phyloP scores from a whole-genome alignment of 1,140 invertebrate genomes.

The Bradysia coprophila region DNA sequence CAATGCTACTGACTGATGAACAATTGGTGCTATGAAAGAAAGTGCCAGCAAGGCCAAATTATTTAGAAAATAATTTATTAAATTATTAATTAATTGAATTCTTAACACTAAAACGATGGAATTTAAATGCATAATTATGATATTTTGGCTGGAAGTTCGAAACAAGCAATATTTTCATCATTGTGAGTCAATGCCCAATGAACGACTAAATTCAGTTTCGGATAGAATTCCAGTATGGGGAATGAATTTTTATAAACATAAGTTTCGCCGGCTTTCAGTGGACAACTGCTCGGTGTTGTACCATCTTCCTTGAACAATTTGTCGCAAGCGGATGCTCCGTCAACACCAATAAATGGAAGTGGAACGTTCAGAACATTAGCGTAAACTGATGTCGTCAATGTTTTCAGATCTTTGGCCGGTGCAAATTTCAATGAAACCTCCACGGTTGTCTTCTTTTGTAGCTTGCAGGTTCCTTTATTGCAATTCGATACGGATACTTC shows the following conservation, averaged over 20 bases:
- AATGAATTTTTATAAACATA: slow-evolving; percentile 53
- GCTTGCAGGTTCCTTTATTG: slow-evolving; percentile 35
- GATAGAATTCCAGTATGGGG: slow-evolving; percentile 42
- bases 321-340: slow-evolving; percentile 44
- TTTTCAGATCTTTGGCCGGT: slow-evolving; percentile 23
- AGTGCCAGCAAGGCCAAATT: too few relatives aligned
- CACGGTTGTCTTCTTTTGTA: slow-evolving; percentile 36
- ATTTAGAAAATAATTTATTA: too few relatives aligned
- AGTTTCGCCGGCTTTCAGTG: slow-evolving; percentile 37
- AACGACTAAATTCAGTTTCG: slow-evolving; percentile 32
- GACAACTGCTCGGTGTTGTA: slow-evolving; percentile 35
- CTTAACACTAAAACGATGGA: too few relatives aligned
- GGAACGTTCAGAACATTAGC: slow-evolving; percentile 37
- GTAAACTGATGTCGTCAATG: slow-evolving; percentile 31
- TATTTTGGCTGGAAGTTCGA: slow-evolving; percentile 45
- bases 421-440: slow-evolving; percentile 8
- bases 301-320: slow-evolving; percentile 35
- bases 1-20: too few relatives aligned
- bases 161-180: slow-evolving; percentile 33
- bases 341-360: slow-evolving; percentile 55
- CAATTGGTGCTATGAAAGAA: too few relatives aligned
- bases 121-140: too few relatives aligned
- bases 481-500: slow-evolving; percentile 35
- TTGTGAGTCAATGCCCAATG: slow-evolving; percentile 35
- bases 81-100: too few relatives aligned